These are phyloP conservation scores for Helicolenus hilgendorfi DNA, from an alignment of 2,797 vertebrate genomes.

Conservation along the genomic window DNA sequence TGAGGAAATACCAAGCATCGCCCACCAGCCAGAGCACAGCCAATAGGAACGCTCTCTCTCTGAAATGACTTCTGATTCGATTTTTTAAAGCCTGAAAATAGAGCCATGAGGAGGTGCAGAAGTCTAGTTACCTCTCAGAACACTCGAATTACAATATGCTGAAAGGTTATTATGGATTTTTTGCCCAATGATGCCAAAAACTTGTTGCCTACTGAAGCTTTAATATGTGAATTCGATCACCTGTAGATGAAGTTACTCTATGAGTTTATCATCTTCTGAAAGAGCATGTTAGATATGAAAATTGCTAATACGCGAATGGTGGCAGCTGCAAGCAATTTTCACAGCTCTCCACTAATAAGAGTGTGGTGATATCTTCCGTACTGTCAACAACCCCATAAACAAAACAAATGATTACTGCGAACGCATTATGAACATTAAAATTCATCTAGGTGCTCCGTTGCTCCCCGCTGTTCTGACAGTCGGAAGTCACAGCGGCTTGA, in stretches of 20 bases:
- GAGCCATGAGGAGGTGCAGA: background rate
- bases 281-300: background rate
- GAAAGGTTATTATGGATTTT: background rate
- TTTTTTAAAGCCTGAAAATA: background rate
- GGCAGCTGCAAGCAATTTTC: constrained; percentile 44
- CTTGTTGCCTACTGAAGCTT: no score
- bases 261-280: background rate
- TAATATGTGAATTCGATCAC: background rate
- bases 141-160: background rate
- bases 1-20: no score
- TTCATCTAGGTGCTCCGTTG: constrained; percentile 24
- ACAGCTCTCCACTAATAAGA: constrained; percentile 29
- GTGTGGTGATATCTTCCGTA: background rate
- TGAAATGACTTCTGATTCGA: no score
- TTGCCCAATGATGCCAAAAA: background rate
- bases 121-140: background rate
- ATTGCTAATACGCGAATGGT: background rate
- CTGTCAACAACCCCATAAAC: constrained; percentile 14
- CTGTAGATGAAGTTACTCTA: background rate
- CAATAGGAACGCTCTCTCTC: no score
- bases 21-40: no score
- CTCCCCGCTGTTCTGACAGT: constrained; percentile 24
- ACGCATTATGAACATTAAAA: constrained; percentile 36
- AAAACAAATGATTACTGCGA: constrained; percentile 44
- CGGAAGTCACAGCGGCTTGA: constrained; percentile 39